These are phyloP conservation scores for Panopea generosa DNA, from an alignment of 2,888 invertebrate species.

Conservation along the genomic window DNA sequence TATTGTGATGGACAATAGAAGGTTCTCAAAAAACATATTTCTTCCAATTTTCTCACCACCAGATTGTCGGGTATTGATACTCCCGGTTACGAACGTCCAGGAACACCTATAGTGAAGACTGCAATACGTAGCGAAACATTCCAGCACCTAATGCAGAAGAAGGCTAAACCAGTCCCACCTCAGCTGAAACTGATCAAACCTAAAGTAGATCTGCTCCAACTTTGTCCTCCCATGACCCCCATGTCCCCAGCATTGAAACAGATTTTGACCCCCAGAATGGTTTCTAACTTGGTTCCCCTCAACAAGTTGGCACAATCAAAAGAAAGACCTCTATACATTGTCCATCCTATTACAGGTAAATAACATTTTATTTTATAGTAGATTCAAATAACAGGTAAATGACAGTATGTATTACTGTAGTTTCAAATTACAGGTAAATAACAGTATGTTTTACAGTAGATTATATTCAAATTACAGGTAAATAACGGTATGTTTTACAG, in stretches of 20 bases:
- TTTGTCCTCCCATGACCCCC: conserved; percentile 54
- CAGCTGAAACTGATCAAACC: conserved; percentile 40
- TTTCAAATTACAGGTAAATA: no score
- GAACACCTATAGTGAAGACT: conserved; percentile 27
- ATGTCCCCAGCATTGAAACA: conserved; percentile 58
- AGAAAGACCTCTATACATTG: conserved; percentile 59
- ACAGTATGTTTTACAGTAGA: no score
- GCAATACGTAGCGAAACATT: neutral
- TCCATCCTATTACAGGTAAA: conserved; percentile 74
- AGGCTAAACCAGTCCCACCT: conserved; percentile 40
- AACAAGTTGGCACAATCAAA: conserved; percentile 33
- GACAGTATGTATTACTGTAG: no score
- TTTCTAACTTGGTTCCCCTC: conserved; percentile 63
- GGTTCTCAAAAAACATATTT: no score
- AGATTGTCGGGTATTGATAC: neutral
- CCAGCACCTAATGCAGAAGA: conserved; percentile 38
- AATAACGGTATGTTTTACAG: no score
- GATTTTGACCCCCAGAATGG: conserved; percentile 56
- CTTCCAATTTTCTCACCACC: no score
- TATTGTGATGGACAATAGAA: no score
- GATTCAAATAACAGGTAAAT: no score
- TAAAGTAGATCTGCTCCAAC: conserved; percentile 53
- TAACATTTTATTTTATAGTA: no score
- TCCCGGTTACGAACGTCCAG: conserved; percentile 12
- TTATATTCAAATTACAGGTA: no score